These are phyloP conservation scores for Gymnocheta viridis DNA, from an alignment of 2,888 invertebrate genomes.

Conservation along the genomic window DNA sequence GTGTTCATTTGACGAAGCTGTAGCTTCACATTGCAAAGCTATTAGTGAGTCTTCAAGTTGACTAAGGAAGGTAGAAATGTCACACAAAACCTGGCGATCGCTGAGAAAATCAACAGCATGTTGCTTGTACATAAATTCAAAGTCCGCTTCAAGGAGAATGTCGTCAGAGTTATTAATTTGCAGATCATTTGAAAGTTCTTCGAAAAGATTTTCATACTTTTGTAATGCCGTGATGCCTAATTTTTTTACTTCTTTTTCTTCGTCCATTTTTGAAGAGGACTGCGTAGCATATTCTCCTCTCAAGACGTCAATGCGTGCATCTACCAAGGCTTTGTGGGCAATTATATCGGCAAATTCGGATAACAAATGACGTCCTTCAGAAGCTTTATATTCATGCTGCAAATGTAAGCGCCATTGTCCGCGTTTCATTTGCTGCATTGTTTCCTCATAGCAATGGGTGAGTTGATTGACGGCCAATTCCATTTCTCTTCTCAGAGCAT, in stretches of 20 bases:
- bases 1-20: conserved; percentile 66
- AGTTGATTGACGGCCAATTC: conserved; percentile 87
- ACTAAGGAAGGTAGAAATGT: conserved; percentile 76
- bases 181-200: conserved; percentile 77
- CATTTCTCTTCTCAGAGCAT: conserved; percentile 88
- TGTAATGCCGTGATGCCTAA: conserved; percentile 76
- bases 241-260: conserved; percentile 42
- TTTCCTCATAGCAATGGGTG: conserved; percentile 86
- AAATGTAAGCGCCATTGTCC: conserved; percentile 82
- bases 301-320: conserved; percentile 88
- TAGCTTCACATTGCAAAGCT: conserved; percentile 74
- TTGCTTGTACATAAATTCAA: conserved; percentile 79
- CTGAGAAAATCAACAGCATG: conserved; percentile 76
- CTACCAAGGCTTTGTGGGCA: conserved; percentile 89
- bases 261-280: conserved; percentile 14
- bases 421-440: conserved; percentile 84
- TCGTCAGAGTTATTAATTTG: conserved; percentile 78
- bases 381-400: conserved; percentile 82
- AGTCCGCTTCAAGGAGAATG: conserved; percentile 79
- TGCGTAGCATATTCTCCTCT: conserved; percentile 81
- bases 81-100: conserved; percentile 76
- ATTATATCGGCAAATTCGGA: conserved; percentile 87
- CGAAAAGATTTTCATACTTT: conserved; percentile 79
- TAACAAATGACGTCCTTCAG: conserved; percentile 83
- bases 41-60: conserved; percentile 77